Base-by-base conservation (phyloP, 2,797 vertebrate genomes). In the Halcyon badia region DNA sequence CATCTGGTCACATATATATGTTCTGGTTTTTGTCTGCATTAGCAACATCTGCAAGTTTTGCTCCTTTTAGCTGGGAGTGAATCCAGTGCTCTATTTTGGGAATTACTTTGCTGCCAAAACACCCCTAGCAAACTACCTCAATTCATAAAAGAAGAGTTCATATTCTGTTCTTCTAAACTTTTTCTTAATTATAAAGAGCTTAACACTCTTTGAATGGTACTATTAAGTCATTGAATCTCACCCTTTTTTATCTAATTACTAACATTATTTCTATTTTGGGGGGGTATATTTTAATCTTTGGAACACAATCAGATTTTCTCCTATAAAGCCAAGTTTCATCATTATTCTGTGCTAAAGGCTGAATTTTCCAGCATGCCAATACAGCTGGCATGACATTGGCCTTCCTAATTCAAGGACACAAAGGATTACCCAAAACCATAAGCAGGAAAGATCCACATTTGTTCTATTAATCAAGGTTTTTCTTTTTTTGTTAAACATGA, bases 31-130 rank as follows among this genome's bases (percentile, higher is more conserved):
- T 86, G 61, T 78, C 83, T 94, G 73, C 68, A 80, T 79, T 90
- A 93, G 95, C 88, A 96, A 95, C 95, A 96, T 97, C 95, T 97
- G 97, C 95, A 97, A 97, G 71, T 95, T 95, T 96, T 95, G 28
- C 94, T 96, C 19, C 89, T 94, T 97, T 90, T 91, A 91, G 71
- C 91, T 95, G 97, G 94, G 91, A 97, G 66, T 68, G 68, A 89
- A 94, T 97, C 96, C 94, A 97, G 41, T 73, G 56, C 24, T 94
- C 93, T 97, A 96, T 97, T 97, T 92, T 78, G 60, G 88, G 93
- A 96, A 90, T 85, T 86, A 80, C 57, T 91, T 82, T 89, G n/a
- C 90, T 97, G 97, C 95, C 96, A 96, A 87, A 96, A 77, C 94
- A 93, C n/a, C 78, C 89, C 71, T 95, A 90, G 18, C 87, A 95